A percentile compares a stretch with the other conserved stretches of the same genome.
These are phyloP conservation scores for Microtus richardsoni DNA, from an alignment of 2,113 vertebrate species.

Conservation along the genomic window DNA sequence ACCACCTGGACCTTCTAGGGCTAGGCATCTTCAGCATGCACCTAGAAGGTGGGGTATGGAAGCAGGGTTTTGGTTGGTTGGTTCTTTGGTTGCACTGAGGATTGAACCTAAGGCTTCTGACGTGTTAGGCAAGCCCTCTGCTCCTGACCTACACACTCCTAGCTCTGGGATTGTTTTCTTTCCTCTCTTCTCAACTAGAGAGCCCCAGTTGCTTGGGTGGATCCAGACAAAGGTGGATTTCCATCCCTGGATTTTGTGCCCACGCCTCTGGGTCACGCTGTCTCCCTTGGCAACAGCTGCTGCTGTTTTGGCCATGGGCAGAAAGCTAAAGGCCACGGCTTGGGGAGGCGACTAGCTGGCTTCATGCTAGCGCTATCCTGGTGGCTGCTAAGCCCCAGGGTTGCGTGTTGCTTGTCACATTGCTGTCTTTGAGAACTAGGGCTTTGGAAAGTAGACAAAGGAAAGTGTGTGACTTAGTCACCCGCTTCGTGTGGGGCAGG, in stretches of 20 bases:
- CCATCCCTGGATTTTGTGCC: conserved; percentile 61
- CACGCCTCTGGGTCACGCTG: conserved; percentile 67
- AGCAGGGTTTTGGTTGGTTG: background rate
- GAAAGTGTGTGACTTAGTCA: conserved; percentile 30
- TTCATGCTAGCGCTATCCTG: background rate
- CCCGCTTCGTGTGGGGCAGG: background rate
- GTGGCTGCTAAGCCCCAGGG: background rate
- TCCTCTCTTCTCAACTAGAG: conserved; percentile 13
- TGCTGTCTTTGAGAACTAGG: background rate
- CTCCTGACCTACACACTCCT: background rate
- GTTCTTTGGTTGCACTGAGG: background rate
- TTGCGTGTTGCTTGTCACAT: background rate
- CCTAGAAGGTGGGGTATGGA: background rate
- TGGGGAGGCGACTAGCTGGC: conserved; percentile 47
- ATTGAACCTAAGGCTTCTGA: background rate
- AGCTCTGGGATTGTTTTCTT: background rate
- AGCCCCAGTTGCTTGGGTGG: conserved; percentile 43
- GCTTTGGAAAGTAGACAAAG: conserved; percentile 35
- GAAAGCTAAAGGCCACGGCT: conserved; percentile 58
- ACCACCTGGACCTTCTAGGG: background rate
- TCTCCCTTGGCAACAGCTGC: conserved; percentile 66
- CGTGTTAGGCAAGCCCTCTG: background rate
- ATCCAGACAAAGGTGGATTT: conserved; percentile 67
- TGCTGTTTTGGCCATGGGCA: conserved; percentile 67
- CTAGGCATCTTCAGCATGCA: background rate